Conservation (phyloP, 2,113 vertebrate species). For the Albula goreensis region DNA sequence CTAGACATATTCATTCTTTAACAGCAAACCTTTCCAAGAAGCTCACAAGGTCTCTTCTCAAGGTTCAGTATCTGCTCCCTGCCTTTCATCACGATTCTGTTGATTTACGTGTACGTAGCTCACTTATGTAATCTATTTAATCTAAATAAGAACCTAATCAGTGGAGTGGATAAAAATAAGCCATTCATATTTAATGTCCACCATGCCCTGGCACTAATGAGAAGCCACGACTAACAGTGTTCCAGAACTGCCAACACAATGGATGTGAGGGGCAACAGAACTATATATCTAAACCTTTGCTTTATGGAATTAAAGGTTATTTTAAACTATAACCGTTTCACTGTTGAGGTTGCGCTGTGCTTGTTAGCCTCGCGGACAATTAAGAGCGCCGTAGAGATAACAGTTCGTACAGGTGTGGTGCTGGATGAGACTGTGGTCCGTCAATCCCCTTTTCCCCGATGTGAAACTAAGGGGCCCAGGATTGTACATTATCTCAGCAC, state of each 20-base stretch:
- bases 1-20: neutral
- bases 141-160: constrained; percentile 66
- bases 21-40: neutral
- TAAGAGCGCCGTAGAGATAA: neutral
- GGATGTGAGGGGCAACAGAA: constrained; percentile 46
- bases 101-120: constrained; percentile 33
- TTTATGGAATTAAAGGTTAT: constrained; percentile 37
- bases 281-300: constrained; percentile 35
- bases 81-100: neutral
- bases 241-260: constrained; percentile 74
- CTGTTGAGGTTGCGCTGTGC: neutral
- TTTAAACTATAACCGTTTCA: constrained; percentile 23
- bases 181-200: constrained; percentile 66
- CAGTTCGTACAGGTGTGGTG: neutral
- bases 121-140: constrained; percentile 36
- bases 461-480: constrained; percentile 2
- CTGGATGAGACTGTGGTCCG: neutral
- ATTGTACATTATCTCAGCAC: constrained; percentile 13
- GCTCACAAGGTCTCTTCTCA: neutral
- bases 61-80: neutral
- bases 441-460: neutral
- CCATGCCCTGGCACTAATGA: constrained; percentile 55
- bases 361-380: neutral
- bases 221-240: constrained; percentile 52
- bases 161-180: constrained; percentile 65